Base-by-base conservation (phyloP, 2,888 invertebrate species). In the Gibbula magus region DNA sequence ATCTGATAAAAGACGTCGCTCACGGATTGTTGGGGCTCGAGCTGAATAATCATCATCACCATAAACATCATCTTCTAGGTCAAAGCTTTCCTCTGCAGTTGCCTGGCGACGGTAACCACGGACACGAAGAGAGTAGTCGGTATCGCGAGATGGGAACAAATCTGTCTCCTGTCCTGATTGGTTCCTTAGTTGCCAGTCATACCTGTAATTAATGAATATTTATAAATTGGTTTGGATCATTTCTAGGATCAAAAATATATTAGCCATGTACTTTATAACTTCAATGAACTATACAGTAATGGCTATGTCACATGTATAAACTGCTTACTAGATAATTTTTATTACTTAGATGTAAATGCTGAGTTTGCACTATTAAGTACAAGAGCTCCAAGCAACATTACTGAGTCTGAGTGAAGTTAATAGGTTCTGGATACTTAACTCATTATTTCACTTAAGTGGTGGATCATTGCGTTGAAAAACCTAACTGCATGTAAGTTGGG, bases 161-260 rank as follows among this genome's bases (percentile, higher is more conserved):
- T 99, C 98, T 0, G 99, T 98, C 92, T 99, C 99, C 0, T 98
- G 98, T 0, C 99, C 99, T 93, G 97, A 96, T 94, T 98, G 98
- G 93, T 98, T 98, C 91, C 97, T 97, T 89, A 75, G 92, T 78
- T 91, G 88, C 83, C 83, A 84, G 29, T 86, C 84, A 74, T 83
- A 85, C 83, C 82, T 83, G 51, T 80, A 10, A 45, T 45, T 45
- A 13, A 10, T 8, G 45, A 18, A 39, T 22, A 66, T 13, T 52
- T 52, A 51, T 39, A 3, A 66, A 45, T 35, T 3, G 35, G 7
- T 54, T 54, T 5, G 4, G 22, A 54, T n/a, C 22, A 54, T 20
- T 54, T 3, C 54, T 20, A 5, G n/a, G n/a, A 10, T 20, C 54
- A 3, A 54, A 20, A n/a, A 54, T 4, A 20, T 2, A 54, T 10